phyloP scores from a whole-genome alignment of 2,888 invertebrate species.

The Petrolisthes manimaculis region DNA sequence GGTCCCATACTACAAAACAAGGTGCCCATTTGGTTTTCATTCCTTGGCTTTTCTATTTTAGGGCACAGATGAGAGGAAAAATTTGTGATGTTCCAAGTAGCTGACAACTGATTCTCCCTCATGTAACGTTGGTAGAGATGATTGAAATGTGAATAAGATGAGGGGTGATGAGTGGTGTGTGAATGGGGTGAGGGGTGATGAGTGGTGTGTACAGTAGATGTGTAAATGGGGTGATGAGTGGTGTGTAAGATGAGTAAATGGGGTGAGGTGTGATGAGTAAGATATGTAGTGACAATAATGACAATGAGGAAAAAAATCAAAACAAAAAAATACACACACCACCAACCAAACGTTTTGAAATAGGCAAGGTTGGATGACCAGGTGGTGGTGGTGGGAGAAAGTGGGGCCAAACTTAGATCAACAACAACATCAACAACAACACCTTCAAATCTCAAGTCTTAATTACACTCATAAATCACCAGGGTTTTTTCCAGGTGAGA shows the following conservation, averaged over 20 bases:
- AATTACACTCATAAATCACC: no score
- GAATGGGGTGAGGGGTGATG: not conserved
- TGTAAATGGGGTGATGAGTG: not conserved
- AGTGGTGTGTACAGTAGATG: not conserved
- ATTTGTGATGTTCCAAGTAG: no score
- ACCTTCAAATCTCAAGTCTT: not conserved
- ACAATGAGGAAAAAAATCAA: not conserved
- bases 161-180: not conserved
- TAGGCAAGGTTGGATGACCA: not conserved
- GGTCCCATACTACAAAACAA: no score
- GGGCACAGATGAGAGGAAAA: no score
- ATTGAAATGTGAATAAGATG: no score
- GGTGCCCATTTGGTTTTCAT: no score
- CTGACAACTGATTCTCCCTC: no score
- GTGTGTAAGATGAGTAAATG: no score
- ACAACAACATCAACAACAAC: not conserved
- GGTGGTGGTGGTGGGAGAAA: slow-evolving; percentile 8
- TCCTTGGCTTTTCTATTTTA: no score
- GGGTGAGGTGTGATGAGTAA: no score
- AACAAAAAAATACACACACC: not conserved
- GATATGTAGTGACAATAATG: not conserved
- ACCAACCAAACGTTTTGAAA: not conserved
- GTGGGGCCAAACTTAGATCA: not conserved
- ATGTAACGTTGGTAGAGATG: no score
- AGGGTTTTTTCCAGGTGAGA: no score